Evolutionary conservation across 2,888 invertebrate genomes (phyloP).

Genomic region (Caenorhabditis sp.): DNA sequence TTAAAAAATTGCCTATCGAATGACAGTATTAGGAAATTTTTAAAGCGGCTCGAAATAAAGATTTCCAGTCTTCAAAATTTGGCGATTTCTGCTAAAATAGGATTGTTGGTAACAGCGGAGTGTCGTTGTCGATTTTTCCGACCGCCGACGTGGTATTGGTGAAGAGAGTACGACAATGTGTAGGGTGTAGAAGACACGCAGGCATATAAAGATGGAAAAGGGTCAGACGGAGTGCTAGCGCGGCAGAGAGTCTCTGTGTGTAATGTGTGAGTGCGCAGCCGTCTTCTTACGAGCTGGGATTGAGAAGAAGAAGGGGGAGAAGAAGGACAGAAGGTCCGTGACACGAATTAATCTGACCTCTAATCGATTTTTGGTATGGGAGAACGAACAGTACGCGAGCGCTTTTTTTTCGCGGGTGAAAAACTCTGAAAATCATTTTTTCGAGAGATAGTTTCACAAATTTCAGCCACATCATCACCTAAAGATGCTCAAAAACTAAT

Average conservation of each 20-base stretch:
- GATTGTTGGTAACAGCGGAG: constrained; percentile 15
- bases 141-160: background rate
- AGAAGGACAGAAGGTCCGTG: no score
- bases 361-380: no score
- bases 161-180: constrained; percentile 4
- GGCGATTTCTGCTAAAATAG: constrained; percentile 7
- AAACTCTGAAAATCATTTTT: no score
- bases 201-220: background rate
- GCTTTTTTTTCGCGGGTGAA: no score
- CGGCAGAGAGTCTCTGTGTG: background rate
- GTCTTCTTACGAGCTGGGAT: background rate
- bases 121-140: constrained; percentile 11
- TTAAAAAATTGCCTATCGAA: background rate
- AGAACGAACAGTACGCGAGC: no score
- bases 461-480: no score
- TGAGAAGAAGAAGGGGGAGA: no score
- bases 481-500: no score
- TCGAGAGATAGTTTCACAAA: no score
- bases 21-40: background rate
- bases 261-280: background rate
- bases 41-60: background rate
- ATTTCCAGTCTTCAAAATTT: background rate
- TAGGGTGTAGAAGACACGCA: background rate
- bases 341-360: no score
- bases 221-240: background rate